Percentiles rank a stretch among this genome's conserved stretches.
Evolutionary conservation across 2,113 vertebrate genomes (phyloP).

Genomic region (Scalopus aquaticus): DNA sequence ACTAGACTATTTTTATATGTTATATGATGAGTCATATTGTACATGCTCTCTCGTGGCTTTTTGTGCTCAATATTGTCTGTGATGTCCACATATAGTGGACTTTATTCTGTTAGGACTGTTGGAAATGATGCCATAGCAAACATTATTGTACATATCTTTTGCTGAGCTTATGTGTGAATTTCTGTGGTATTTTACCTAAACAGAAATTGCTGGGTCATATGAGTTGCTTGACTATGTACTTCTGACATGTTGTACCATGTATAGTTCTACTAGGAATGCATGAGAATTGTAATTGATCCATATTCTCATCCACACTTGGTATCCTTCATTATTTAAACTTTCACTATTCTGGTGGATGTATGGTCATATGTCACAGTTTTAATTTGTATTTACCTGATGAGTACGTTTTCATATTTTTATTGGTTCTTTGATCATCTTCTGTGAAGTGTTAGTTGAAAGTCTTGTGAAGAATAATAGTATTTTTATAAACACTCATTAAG

Average conservation of each 20-base stretch:
- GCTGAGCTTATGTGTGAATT: background rate
- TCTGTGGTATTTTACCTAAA: background rate
- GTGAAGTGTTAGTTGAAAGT: background rate
- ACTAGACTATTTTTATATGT: background rate
- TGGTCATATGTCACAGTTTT: background rate
- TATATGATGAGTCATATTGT: background rate
- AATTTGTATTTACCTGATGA: background rate
- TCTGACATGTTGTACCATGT: background rate
- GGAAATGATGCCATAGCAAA: background rate
- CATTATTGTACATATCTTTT: background rate
- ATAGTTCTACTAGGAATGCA: background rate
- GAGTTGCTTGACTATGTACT: background rate
- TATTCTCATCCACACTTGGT: background rate
- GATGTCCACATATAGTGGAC: background rate
- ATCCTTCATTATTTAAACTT: background rate
- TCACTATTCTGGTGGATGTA: background rate
- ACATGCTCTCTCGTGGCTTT: background rate
- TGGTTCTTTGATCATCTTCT: background rate
- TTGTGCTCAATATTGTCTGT: background rate
- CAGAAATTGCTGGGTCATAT: background rate
- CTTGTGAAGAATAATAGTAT: background rate
- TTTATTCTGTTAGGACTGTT: background rate
- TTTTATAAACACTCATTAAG: background rate
- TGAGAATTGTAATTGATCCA: background rate
- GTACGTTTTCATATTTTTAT: background rate